phyloP scores from a whole-genome alignment of 2,888 invertebrate species.

The Helleia helle region DNA sequence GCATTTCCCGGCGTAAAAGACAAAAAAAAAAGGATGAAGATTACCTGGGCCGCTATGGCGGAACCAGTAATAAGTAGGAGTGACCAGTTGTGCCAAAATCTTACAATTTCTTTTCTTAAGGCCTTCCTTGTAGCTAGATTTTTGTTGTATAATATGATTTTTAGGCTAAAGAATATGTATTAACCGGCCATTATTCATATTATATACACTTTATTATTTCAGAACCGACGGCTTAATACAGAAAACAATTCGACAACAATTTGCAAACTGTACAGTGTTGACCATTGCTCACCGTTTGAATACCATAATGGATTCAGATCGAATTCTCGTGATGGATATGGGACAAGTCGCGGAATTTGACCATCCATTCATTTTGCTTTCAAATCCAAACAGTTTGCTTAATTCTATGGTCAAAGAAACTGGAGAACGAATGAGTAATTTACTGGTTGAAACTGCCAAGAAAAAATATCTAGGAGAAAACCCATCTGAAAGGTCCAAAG shows the following conservation, averaged over 20 bases:
- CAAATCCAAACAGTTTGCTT: conserved; percentile 72
- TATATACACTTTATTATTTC: conserved; percentile 15
- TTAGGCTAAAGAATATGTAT: neutral
- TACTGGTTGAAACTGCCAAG: conserved; percentile 47
- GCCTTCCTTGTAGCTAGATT: too few relatives aligned
- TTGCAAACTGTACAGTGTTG: conserved; percentile 85
- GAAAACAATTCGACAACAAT: conserved; percentile 84
- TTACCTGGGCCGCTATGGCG: too few relatives aligned
- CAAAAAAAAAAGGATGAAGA: too few relatives aligned
- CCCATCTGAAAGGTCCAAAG: neutral
- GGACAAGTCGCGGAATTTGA: conserved; percentile 83
- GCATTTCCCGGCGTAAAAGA: too few relatives aligned
- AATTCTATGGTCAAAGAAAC: conserved; percentile 80
- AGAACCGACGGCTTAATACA: conserved; percentile 85
- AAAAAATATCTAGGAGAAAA: conserved; percentile 30
- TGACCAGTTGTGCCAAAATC: too few relatives aligned
- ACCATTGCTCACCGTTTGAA: conserved; percentile 93
- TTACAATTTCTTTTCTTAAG: too few relatives aligned
- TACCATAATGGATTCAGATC: conserved; percentile 93
- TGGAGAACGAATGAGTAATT: conserved; percentile 59
- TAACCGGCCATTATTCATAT: neutral
- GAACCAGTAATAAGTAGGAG: too few relatives aligned
- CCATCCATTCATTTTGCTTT: conserved; percentile 76
- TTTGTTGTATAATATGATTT: too few relatives aligned
- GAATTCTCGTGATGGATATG: conserved; percentile 88